A percentile compares a stretch with the other conserved stretches of the same genome.
Evolutionary conservation across 1,140 invertebrate species (phyloP).

Genomic region (Halictus rubicundus): DNA sequence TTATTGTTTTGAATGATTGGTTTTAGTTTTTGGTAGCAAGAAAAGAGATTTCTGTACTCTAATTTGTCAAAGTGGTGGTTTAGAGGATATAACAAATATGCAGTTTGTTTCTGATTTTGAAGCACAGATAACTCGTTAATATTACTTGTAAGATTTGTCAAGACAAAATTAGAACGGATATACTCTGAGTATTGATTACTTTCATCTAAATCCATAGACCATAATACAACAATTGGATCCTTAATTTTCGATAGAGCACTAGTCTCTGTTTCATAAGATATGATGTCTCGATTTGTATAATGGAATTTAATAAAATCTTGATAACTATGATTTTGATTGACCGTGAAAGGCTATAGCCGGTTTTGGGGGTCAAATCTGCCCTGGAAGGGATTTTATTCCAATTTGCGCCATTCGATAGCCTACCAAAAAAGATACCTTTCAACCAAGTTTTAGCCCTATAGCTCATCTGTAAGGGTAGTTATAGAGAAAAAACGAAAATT

Average conservation of each 20-base stretch:
- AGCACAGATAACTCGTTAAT: not conserved
- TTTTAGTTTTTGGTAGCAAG: not conserved
- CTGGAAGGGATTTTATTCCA: no score
- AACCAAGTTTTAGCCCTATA: no score
- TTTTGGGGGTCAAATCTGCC: no score
- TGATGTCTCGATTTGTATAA: not conserved
- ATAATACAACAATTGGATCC: constrained; percentile 1
- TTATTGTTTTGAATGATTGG: not conserved
- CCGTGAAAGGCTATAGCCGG: no score
- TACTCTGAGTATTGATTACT: not conserved
- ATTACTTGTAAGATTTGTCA: not conserved
- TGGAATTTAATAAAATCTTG: constrained; percentile 24
- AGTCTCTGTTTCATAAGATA: not conserved
- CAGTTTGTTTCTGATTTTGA: not conserved
- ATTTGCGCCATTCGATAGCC: no score
- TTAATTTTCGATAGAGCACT: not conserved
- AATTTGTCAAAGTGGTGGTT: constrained; percentile 1
- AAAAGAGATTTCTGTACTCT: not conserved
- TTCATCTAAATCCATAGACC: constrained; percentile 7
- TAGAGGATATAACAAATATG: not conserved
- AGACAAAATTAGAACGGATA: not conserved
- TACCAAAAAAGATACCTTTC: no score
- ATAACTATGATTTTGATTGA: not conserved
- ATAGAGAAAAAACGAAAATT: no score
- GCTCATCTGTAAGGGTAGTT: no score